phyloP scores from a whole-genome alignment of 2,888 invertebrate species.

The Drosophila kuntzei region DNA sequence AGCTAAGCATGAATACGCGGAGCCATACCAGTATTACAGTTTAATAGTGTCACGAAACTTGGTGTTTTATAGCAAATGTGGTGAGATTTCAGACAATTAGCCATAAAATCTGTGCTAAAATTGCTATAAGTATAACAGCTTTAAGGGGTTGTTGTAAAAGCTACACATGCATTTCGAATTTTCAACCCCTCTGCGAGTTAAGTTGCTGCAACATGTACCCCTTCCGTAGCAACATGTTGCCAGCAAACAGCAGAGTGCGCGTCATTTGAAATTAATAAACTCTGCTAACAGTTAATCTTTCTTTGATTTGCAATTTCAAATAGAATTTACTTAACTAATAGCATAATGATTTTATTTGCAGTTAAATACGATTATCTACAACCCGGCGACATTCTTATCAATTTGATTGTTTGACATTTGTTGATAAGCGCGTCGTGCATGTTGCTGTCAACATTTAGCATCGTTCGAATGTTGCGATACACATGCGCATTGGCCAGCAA shows the following conservation, averaged over 20 bases:
- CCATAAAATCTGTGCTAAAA: not conserved
- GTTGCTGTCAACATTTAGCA: constrained; percentile 47
- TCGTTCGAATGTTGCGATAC: constrained; percentile 37
- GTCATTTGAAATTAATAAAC: constrained; percentile 10
- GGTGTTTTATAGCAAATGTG: constrained; percentile 17
- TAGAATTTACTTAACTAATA: not conserved
- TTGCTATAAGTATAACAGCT: constrained; percentile 1
- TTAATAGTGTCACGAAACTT: not conserved
- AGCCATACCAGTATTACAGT: constrained; percentile 5
- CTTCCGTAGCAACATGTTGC: constrained; percentile 41
- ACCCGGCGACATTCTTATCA: too few species aligned
- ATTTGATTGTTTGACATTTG: not conserved
- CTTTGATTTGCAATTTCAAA: not conserved
- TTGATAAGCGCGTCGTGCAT: constrained; percentile 8
- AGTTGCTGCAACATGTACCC: constrained; percentile 35
- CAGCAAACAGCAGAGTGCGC: constrained; percentile 12
- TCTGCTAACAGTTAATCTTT: not conserved
- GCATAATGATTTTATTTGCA: not conserved
- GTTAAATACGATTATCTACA: too few species aligned
- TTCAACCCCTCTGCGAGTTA: not conserved
- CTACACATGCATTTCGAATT: constrained; percentile 9
- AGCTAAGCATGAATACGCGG: not conserved
- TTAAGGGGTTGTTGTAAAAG: constrained; percentile 7
- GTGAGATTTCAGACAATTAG: not conserved
- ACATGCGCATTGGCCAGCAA: constrained; percentile 43